phyloP scores from a whole-genome alignment of 2,113 vertebrate species.

The Albula goreensis region DNA sequence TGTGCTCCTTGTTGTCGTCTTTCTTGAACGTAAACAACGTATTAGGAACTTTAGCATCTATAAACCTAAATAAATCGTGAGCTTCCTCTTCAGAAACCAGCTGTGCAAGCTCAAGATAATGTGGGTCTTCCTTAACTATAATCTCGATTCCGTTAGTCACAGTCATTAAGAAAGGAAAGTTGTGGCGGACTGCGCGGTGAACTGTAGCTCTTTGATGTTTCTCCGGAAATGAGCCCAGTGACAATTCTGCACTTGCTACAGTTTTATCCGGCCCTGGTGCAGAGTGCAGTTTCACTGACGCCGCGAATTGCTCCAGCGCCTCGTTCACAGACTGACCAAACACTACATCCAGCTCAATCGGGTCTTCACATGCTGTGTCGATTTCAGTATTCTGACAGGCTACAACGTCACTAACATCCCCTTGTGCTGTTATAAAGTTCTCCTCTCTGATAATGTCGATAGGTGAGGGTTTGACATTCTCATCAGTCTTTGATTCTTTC shows the following conservation, averaged over 20 bases:
- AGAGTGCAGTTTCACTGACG: slow-evolving; percentile 56
- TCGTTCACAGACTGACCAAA: slow-evolving; percentile 67
- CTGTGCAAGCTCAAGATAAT: slow-evolving; percentile 79
- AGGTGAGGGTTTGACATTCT: rapidly evolving
- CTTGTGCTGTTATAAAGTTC: not conserved
- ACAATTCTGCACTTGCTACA: slow-evolving; percentile 61
- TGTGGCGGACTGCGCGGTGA: slow-evolving; percentile 80
- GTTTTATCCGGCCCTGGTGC: not conserved
- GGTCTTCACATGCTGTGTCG: slow-evolving; percentile 21
- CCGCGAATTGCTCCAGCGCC: slow-evolving; percentile 72
- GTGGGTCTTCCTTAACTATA: slow-evolving; percentile 78
- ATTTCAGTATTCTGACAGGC: not conserved
- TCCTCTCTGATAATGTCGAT: not conserved
- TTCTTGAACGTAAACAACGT: slow-evolving; percentile 77
- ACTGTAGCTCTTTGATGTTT: slow-evolving; percentile 79
- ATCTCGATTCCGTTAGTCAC: slow-evolving; percentile 76
- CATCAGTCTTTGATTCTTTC: slow-evolving; percentile 34
- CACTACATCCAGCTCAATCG: slow-evolving; percentile 68
- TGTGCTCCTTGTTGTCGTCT: slow-evolving; percentile 81
- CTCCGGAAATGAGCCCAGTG: slow-evolving; percentile 74
- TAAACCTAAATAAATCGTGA: slow-evolving; percentile 84
- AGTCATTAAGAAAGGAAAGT: slow-evolving; percentile 86
- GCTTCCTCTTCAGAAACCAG: slow-evolving; percentile 86
- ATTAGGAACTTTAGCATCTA: slow-evolving; percentile 71
- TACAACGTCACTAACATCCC: not conserved